Evolutionary conservation across 2,113 vertebrate genomes (phyloP).

Genomic region (Prionailurus bengalensis): DNA sequence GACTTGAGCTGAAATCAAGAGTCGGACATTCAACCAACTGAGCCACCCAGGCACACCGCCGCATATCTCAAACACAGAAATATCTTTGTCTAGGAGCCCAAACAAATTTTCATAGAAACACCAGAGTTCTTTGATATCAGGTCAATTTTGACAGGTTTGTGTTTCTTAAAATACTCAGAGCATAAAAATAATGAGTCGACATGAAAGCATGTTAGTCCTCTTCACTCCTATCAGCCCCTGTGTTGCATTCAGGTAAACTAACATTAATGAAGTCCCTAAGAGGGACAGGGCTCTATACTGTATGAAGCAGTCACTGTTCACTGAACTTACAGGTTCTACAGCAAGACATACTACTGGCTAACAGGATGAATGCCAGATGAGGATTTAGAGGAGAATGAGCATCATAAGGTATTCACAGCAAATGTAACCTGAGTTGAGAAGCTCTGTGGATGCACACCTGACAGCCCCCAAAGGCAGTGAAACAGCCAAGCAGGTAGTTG

Average conservation of each 20-base stretch:
- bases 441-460: background rate
- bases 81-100: background rate
- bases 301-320: background rate
- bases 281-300: background rate
- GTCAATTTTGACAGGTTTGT: slow-evolving; percentile 23
- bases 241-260: background rate
- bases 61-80: slow-evolving; percentile 51
- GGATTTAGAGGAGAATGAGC: background rate
- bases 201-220: too few relatives aligned
- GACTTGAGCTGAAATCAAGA: too few relatives aligned
- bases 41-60: too few relatives aligned
- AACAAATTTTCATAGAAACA: slow-evolving; percentile 45
- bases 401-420: background rate
- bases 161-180: slow-evolving; percentile 46
- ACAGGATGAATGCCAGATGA: background rate
- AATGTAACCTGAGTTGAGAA: background rate
- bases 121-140: slow-evolving; percentile 19
- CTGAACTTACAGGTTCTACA: background rate
- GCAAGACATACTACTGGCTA: background rate
- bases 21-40: too few relatives aligned
- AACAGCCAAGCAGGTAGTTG: slow-evolving; percentile 2
- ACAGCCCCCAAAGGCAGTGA: background rate
- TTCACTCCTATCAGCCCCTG: background rate
- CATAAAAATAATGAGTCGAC: background rate
- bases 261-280: background rate